Conservation (phyloP, 2,113 vertebrate species). For the Tetraodon nigroviridis region DNA sequence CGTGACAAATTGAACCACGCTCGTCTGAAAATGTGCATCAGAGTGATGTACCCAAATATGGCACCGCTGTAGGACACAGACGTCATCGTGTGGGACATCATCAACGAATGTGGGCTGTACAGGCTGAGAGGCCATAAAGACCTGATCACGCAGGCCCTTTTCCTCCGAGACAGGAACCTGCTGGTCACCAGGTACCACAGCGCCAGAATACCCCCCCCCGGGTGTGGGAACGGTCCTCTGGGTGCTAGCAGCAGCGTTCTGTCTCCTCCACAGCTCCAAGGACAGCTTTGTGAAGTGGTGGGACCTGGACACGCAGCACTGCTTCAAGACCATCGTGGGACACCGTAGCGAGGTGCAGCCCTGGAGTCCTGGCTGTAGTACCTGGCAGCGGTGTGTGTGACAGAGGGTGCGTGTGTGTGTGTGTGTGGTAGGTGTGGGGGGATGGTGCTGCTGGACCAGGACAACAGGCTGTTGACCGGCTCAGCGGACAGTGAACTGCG, state of each 20-base stretch:
- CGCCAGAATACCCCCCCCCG: not conserved
- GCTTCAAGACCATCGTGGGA: constrained; percentile 94
- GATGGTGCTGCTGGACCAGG: constrained; percentile 80
- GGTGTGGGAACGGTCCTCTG: not conserved
- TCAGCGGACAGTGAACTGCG: constrained; percentile 92
- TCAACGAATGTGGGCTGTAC: constrained; percentile 94
- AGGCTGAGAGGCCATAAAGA: constrained; percentile 92
- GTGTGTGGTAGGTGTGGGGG: constrained; percentile 87
- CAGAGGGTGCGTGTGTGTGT: not conserved
- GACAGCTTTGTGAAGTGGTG: constrained; percentile 97
- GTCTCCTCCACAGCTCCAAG: constrained; percentile 80
- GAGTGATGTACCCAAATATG: no score
- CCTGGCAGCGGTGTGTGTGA: not conserved
- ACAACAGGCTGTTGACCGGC: constrained; percentile 85
- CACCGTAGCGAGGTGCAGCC: constrained; percentile 87
- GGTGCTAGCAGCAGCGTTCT: not conserved
- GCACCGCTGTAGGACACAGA: constrained; percentile 83
- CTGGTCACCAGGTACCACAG: constrained; percentile 85
- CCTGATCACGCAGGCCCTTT: constrained; percentile 83
- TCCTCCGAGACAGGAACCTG: constrained; percentile 87
- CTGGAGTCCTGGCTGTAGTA: not conserved
- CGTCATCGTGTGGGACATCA: constrained; percentile 94
- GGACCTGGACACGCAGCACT: constrained; percentile 95
- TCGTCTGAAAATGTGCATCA: no score
- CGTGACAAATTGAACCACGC: not conserved